Base-by-base conservation (phyloP, 2,888 invertebrate genomes). In the Drosophila infuscata region DNA sequence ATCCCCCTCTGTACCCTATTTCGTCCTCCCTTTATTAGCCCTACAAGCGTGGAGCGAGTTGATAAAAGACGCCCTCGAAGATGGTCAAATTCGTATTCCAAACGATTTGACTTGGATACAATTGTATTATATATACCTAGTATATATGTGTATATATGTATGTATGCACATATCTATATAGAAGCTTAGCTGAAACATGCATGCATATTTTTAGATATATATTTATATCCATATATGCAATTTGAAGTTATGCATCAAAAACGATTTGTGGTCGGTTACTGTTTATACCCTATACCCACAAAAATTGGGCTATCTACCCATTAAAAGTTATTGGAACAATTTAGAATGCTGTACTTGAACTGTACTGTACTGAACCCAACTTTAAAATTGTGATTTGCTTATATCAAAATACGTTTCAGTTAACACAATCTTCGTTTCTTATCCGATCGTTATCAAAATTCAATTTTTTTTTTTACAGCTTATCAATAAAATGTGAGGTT, bases 231-330 rank as follows among this genome's bases (percentile, higher is more conserved):
- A 25, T 3, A 25, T 25, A 72, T 67, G n/a, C n/a, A 12, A 7
- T 12, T 63, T 64, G 59, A 74, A 82, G 68, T 82, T 74, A 71
- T 84, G 84, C 82, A 70, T 79, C 82, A 73, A 72, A 73, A 73
- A 71, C 52, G 59, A 58, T 80, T 58, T 82, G 80, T 72, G 81
- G 76, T 76, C 52, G 29, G 30, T 63, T 56, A 43, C 33, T 52
- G 32, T 33, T 49, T 29, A 33, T 56, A 38, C 54, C 43, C 36
- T 70, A 43, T 33, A 51, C 0, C 6, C 17, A 35, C 7, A 36
- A 11, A 48, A 17, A 5, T 25, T 20, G 20, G 4, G 17, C 0
- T 25, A 7, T 2, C 20, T 7, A 36, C 36, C 36, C 17, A 7
- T 36, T 36, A 17, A 36, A 36, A 36, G 7, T 17, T 36, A 17